A percentile compares a stretch with the other conserved stretches of the same genome.
These are phyloP conservation scores for Drosophila leontia DNA, from an alignment of 1,140 invertebrate genomes.

Conservation along the genomic window DNA sequence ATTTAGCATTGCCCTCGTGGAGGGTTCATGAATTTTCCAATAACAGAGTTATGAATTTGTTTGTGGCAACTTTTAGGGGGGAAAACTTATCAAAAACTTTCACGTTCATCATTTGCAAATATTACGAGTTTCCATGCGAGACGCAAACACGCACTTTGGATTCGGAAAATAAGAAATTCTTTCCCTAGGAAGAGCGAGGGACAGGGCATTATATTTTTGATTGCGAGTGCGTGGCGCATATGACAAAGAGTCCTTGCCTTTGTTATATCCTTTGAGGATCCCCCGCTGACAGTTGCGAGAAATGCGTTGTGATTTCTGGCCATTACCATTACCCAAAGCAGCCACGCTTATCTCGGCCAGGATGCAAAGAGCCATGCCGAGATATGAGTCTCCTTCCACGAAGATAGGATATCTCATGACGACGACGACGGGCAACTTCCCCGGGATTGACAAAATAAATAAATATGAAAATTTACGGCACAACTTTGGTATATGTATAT, in stretches of 20 bases:
- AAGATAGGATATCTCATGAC: conserved; percentile 62
- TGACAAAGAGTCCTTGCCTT: conserved; percentile 22
- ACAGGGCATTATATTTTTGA: conserved; percentile 69
- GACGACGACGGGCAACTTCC: conserved; percentile 52
- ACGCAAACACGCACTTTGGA: conserved; percentile 22
- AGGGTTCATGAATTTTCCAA: conserved; percentile 60
- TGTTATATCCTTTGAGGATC: conserved; percentile 11
- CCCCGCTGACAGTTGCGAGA: conserved; percentile 56
- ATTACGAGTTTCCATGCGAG: conserved; percentile 74
- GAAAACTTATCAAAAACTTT: conserved; percentile 78
- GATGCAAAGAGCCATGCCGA: conserved; percentile 51
- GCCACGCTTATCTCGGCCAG: conserved; percentile 60
- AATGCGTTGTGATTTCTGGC: conserved; percentile 77
- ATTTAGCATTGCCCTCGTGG: conserved; percentile 18
- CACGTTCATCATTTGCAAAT: conserved; percentile 83
- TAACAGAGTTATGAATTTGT: conserved; percentile 74
- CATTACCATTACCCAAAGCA: conserved; percentile 77
- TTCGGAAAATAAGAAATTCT: conserved; percentile 7
- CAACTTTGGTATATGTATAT: conserved; percentile 47
- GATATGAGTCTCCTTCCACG: conserved; percentile 51
- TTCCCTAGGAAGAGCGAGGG: conserved; percentile 10
- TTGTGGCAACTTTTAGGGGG: conserved; percentile 30
- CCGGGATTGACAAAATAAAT: conserved; percentile 81
- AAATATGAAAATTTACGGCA: conserved; percentile 83
- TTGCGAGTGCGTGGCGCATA: conserved; percentile 71